phyloP scores from a whole-genome alignment of 92 coral and sea anemone species.

The Zoanthus sociatus region DNA sequence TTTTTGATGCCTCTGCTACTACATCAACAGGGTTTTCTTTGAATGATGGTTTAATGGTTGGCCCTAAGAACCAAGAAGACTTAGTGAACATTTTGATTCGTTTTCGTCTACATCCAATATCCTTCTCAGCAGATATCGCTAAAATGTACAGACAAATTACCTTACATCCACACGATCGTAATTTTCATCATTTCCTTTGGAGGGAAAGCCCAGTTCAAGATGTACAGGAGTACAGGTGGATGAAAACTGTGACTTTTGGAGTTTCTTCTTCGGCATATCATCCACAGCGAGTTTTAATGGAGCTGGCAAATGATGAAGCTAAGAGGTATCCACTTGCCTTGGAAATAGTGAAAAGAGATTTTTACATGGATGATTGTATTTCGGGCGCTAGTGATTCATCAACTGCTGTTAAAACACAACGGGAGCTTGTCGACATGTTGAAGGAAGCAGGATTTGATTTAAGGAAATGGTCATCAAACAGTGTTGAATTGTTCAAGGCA shows the following conservation, averaged over 20 bases:
- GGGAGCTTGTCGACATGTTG: too few relatives aligned
- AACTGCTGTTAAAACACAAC: too few relatives aligned
- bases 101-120: background rate
- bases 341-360: too few relatives aligned
- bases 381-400: too few relatives aligned
- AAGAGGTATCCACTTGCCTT: too few relatives aligned
- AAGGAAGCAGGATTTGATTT: too few relatives aligned
- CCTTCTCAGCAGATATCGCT: too few relatives aligned
- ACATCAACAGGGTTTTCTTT: background rate
- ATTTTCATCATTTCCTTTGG: background rate
- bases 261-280: conserved; percentile 27
- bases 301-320: background rate
- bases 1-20: too few relatives aligned
- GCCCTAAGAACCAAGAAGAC: background rate
- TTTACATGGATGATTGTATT: too few relatives aligned
- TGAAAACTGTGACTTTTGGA: conserved; percentile 46
- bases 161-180: background rate
- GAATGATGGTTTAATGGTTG: background rate
- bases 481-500: too few relatives aligned
- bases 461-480: too few relatives aligned
- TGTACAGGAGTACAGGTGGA: conserved; percentile 46
- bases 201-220: conserved; percentile 38
- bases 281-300: conserved; percentile 28
- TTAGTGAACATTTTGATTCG: too few relatives aligned
- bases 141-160: background rate